Evolutionary conservation across 64 coral and sea anemone species (phyloP), one percentile per base, ranked within the genome.

Genomic region (Hydrozoanthus tunicans): DNA sequence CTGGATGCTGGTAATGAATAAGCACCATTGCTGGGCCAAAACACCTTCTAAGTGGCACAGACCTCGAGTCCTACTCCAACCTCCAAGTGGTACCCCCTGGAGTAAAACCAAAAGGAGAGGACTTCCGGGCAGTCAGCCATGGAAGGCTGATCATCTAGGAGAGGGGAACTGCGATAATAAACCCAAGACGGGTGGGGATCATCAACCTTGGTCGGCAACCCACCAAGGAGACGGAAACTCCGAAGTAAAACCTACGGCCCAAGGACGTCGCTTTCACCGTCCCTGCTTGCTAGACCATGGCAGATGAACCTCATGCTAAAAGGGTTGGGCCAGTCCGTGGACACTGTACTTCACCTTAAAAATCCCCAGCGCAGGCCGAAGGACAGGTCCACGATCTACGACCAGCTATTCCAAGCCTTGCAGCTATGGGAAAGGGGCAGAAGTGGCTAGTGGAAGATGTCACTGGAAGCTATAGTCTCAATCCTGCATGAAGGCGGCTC

Each of bases 401-500:
- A 43, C 32, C 32, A 43, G 1, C 32, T 43, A 43, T 43, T 43
- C 32, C 9, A 86, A 71, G 83, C 20, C 83, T 67, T 73, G n/a
- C 13, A 86, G 70, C 53, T 53, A 60, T 74, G 85, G 85, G 70
- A 59, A 74, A 76, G 85, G 70, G 85, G 69, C 85, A 53, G 60
- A 89, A 77, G 51, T 60, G 65, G 66, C 83, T 72, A 64, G 2
- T 70, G 70, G 52, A 89, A 14, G 70, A 89, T 89, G 7, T 53
- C 43, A 74, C 67, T 73, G 66, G 85, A 89, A 73, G 66, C 67
- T 13, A 59, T 26, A 89, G 85, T 73, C 17, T 73, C 85, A 13
- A 74, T 69, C 68, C 85, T 89, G 85, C 62, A 89, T 89, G 66
- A 8, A 89, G 85, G 85, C 5, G 66, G 85, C 57, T 73, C 62